Evolutionary conservation across 2,888 invertebrate species (phyloP), one percentile per base, ranked within the genome.

Genomic region (Macrosiphum euphorbiae): DNA sequence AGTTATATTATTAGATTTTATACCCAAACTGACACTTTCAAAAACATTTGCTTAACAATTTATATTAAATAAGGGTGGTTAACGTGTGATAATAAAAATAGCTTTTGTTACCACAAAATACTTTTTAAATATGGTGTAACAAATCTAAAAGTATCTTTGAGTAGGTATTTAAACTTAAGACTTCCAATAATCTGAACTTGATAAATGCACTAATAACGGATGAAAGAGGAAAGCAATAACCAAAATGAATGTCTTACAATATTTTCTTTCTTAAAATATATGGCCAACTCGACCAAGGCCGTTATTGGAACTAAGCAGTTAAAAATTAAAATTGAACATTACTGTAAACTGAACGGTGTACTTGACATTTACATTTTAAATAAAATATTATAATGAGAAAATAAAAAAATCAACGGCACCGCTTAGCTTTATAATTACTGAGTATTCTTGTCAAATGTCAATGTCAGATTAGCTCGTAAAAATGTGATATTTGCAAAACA

Each of bases 381-480:
- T 41, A 26, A 13, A 28, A 26, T 47, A 84, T 28, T 28, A 44
- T 61, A 44, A 47, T 24, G 47, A n/a, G 20, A 20, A 44, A n/a
- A 41, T 41, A 50, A 90, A 78, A 78, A 35, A 24, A 35, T 13
- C 28, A 52, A 52, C 84, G 28, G 84, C 52, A 55, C 26, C 52
- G 13, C 20, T 41, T 61, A 41, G 52, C 35, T 55, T 28, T 44
- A 28, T 84, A 91, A 85, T 91, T 52, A 28, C 20, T 41, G 84
- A 10, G 28, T 44, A 84, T 55, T 86, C 5, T n/a, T 86, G 58
- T 58, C 58, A 91, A 91, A 91, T 86, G 58, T 91, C 85, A 91
- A 86, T 86, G 84, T 85, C 85, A 86, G 91, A 35, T 58, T 24
- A 86, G 61, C 58, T 58, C 28, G 44, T 86, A 91, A 91, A 91